These are phyloP conservation scores for Grantiella picta DNA, from an alignment of 2,113 vertebrate genomes.

Conservation along the genomic window DNA sequence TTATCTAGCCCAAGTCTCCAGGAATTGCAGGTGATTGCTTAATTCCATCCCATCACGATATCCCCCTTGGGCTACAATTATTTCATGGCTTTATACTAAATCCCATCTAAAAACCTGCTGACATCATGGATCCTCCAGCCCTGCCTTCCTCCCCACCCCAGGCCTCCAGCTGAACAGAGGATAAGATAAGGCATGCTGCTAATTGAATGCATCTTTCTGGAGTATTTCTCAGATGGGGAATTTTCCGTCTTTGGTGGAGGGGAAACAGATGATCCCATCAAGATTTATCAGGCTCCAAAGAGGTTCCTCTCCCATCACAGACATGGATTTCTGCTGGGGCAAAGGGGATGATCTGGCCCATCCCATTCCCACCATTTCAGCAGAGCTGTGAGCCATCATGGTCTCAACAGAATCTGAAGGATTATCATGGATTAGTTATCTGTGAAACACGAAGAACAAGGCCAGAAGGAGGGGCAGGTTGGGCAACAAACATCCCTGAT, in stretches of 20 bases:
- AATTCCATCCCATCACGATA: slow-evolving; percentile 17
- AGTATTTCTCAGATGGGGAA: neutral
- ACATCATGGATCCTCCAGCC: neutral
- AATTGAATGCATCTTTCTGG: neutral
- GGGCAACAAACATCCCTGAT: neutral
- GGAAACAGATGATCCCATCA: neutral
- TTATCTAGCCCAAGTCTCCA: neutral
- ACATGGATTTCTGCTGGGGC: neutral
- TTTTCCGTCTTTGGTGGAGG: neutral
- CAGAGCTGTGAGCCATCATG: neutral
- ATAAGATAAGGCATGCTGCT: neutral
- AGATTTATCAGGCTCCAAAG: neutral
- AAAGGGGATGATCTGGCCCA: neutral
- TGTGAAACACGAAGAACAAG: neutral
- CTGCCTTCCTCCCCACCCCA: neutral
- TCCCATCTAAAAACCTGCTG: slow-evolving; percentile 9
- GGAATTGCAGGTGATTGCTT: slow-evolving; percentile 12
- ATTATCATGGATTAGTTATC: neutral
- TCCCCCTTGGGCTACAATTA: slow-evolving; percentile 31
- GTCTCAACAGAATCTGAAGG: neutral
- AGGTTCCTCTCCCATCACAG: neutral
- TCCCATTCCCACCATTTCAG: neutral
- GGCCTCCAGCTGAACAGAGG: neutral
- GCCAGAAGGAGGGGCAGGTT: neutral
- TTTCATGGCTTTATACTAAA: slow-evolving; percentile 1